A percentile compares a stretch with the other conserved stretches of the same genome.
Conservation (phyloP, 2,888 invertebrate species). For the Acanthosepion esculentum region DNA sequence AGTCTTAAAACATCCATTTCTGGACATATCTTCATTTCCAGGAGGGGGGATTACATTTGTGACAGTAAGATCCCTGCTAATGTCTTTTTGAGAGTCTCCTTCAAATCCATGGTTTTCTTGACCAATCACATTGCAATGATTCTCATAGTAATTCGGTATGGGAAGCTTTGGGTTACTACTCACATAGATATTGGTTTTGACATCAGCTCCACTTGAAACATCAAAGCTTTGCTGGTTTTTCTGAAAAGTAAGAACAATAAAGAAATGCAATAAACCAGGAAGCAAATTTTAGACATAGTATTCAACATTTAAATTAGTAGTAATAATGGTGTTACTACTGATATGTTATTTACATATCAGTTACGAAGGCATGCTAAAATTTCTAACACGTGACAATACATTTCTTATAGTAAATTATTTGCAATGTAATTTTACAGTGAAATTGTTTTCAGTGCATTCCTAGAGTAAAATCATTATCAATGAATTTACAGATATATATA, state of each 20-base stretch:
- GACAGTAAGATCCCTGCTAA: neutral
- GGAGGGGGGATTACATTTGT: neutral
- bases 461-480: no score
- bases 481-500: no score
- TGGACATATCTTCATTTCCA: conserved; percentile 33
- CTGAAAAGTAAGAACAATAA: neutral
- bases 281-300: no score
- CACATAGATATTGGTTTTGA: neutral
- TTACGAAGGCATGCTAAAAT: no score
- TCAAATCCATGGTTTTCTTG: neutral
- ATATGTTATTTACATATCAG: no score
- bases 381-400: no score
- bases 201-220: neutral
- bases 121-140: neutral
- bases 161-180: neutral
- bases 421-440: no score
- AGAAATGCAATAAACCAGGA: no score
- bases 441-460: no score
- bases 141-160: neutral
- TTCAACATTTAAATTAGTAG: no score
- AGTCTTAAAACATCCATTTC: conserved; percentile 13
- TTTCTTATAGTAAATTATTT: no score
- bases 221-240: neutral
- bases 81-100: neutral
- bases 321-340: no score